Conservation (phyloP, 2,888 invertebrate species). For the Lomographa bimaculata region DNA sequence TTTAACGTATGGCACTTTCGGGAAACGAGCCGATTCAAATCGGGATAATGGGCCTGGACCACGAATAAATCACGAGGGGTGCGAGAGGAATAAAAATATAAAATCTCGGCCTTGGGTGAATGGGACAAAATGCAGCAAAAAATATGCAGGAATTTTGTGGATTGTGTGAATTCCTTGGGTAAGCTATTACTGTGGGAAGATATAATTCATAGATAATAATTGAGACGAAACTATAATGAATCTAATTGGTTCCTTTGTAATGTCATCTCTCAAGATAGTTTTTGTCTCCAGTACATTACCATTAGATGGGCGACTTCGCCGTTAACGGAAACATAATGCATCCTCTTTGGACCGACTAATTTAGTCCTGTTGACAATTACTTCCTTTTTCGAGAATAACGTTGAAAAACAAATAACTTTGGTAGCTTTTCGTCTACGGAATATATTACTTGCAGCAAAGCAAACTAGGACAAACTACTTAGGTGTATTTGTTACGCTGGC, state of each 20-base stretch:
- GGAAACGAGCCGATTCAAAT: slow-evolving; percentile 55
- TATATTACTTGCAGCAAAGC: background rate
- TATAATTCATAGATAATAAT: slow-evolving; percentile 6
- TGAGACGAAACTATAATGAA: slow-evolving; percentile 8
- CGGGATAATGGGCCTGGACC: slow-evolving; percentile 55
- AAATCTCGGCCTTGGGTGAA: slow-evolving; percentile 42
- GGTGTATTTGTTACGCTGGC: slow-evolving; percentile 6
- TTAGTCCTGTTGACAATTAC: slow-evolving; percentile 62
- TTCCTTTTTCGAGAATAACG: slow-evolving; percentile 47
- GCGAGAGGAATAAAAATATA: slow-evolving; percentile 57
- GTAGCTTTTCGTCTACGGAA: slow-evolving; percentile 10
- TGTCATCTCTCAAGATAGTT: slow-evolving; percentile 22
- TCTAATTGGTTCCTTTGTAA: slow-evolving; percentile 25
- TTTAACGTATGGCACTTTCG: slow-evolving; percentile 67
- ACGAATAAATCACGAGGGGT: slow-evolving; percentile 71
- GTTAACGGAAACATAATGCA: slow-evolving; percentile 60
- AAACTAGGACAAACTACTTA: background rate
- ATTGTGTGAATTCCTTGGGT: slow-evolving; percentile 20
- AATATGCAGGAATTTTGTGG: slow-evolving; percentile 48
- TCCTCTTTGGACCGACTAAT: slow-evolving; percentile 58
- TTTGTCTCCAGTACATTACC: slow-evolving; percentile 34
- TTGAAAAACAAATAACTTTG: slow-evolving; percentile 28
- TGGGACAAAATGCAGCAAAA: slow-evolving; percentile 57
- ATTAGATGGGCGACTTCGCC: slow-evolving; percentile 39
- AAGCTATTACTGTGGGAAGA: slow-evolving; percentile 24